Evolutionary conservation across 2,888 invertebrate species (phyloP).

Genomic region (Volucella bombylans): DNA sequence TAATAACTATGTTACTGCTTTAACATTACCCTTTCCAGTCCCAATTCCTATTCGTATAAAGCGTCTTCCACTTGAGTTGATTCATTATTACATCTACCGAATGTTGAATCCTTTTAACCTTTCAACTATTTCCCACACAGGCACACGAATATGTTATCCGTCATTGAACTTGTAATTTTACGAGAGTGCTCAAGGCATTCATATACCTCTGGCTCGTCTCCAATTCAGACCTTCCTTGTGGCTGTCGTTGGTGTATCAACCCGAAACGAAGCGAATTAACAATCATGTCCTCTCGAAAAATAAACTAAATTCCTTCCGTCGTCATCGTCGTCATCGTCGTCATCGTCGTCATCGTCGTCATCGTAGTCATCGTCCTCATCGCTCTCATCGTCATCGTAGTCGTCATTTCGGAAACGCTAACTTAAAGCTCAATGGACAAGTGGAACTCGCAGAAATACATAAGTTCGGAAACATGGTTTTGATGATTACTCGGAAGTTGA

Average conservation of each 20-base stretch:
- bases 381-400: not conserved
- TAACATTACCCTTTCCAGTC: not conserved
- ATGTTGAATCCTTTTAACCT: conserved; percentile 61
- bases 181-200: conserved; percentile 22
- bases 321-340: conserved; percentile 2
- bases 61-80: conserved; percentile 37
- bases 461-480: conserved; percentile 43
- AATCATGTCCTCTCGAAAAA: conserved; percentile 60
- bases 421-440: conserved; percentile 47
- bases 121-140: conserved; percentile 32
- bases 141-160: conserved; percentile 58
- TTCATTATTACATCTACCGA: conserved; percentile 27
- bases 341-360: not conserved
- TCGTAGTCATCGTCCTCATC: too few relatives aligned
- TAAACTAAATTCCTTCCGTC: conserved; percentile 31
- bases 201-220: too few relatives aligned
- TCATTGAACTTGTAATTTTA: conserved; percentile 67
- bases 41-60: not conserved
- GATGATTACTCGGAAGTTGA: conserved; percentile 57
- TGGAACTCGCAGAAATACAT: conserved; percentile 53
- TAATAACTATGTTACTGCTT: conserved; percentile 35
- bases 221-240: not conserved
- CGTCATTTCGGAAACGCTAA: conserved; percentile 41
- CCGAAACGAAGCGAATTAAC: conserved; percentile 58
- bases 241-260: not conserved